phyloP scores from a whole-genome alignment of 37 sponge, comb jelly and placozoan species.

The Cliona cf. orientalis region DNA sequence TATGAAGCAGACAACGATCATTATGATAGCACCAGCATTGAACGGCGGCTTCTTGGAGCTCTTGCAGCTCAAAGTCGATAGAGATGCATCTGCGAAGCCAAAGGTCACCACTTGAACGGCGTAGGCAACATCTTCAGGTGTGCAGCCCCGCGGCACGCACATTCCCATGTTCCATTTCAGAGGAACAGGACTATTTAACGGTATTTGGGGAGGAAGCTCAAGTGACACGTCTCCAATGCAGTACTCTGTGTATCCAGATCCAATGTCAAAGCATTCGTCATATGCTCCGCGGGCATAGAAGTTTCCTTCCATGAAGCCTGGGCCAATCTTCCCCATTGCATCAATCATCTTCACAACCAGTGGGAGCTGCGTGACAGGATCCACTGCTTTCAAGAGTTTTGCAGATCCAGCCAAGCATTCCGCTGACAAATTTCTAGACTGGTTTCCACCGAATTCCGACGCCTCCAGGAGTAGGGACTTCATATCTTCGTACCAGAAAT shows the following conservation, averaged over 20 bases:
- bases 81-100: not conserved
- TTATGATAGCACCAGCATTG: constrained; percentile 48
- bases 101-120: not conserved
- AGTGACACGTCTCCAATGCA: constrained; percentile 1
- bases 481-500: too few species aligned
- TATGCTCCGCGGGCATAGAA: constrained; percentile 39
- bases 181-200: not conserved
- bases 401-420: too few species aligned
- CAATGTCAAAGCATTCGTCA: constrained; percentile 65
- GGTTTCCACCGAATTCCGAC: too few species aligned
- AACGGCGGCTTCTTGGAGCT: constrained; percentile 1
- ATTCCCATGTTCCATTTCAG: not conserved
- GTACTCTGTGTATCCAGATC: constrained; percentile 29
- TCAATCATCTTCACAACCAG: constrained; percentile 10
- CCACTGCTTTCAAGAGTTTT: too few species aligned
- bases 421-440: too few species aligned
- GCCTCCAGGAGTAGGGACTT: too few species aligned
- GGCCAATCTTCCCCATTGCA: constrained; percentile 25
- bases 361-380: too few species aligned
- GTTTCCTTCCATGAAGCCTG: constrained; percentile 53
- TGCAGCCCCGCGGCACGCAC: constrained; percentile 43
- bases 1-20: constrained; percentile 57
- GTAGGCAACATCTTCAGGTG: not conserved
- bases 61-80: not conserved
- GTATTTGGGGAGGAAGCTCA: not conserved